Base-by-base conservation (phyloP, 2,888 invertebrate species). In the Linyphia triangularis region DNA sequence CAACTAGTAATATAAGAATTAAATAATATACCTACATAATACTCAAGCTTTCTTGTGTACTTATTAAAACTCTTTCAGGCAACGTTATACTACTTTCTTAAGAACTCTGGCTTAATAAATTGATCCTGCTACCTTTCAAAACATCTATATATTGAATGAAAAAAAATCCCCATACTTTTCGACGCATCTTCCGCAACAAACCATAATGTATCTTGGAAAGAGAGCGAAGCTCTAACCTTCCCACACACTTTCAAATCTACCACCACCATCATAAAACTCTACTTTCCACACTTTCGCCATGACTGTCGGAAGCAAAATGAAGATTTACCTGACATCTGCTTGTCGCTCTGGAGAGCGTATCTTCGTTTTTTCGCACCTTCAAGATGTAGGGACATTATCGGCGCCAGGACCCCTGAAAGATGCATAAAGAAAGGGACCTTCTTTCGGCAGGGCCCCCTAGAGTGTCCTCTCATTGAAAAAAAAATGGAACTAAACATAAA, bases 311-410 rank as follows among this genome's bases (percentile, higher is more conserved):
- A 9, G 22, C 40, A 28, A 81, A 82, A 82, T 82, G 82, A 82
- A 82, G 82, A 82, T 82, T 82, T 82, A 82, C 43, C 82, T 82
- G 82, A 82, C 82, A 82, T 10, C 79, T 24, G 16, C 51, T 5
- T 51, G 63, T 63, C 24, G 63, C 63, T 4, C 9, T 22, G 24
- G 63, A 19, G 26, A 28, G 19, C 16, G 63, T 26, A 63, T 63
- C 63, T 63, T 28, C 51, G 51, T n/a, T 16, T 51, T 16, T 51
- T n/a, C 37, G 24, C 57, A 37, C 37, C 61, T 13, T 33, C 78
- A 30, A 40, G 40, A 16, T n/a, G 63, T 28, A 7, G 33, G 37
- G 65, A 22, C 51, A 79, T 79, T 79, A 79, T 51, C 51, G 67
- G 63, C 63, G 30, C 22, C 13, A 75, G 78, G 75, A 4, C 84